Base-by-base conservation (phyloP, 2,888 invertebrate species). In the Pammene fasciana region DNA sequence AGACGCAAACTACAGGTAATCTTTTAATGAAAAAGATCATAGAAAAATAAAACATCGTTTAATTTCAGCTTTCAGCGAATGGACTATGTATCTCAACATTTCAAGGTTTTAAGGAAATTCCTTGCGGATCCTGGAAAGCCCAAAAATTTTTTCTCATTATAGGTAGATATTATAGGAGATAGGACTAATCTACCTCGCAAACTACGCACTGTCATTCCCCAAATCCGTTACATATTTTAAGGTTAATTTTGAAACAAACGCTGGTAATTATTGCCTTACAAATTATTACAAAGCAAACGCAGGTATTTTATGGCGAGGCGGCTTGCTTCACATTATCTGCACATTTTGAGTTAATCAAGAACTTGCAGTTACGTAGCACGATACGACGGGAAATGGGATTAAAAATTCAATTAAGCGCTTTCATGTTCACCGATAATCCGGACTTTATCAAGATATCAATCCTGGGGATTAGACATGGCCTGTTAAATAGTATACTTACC, bases 341-440 rank as follows among this genome's bases (percentile, higher is more conserved):
- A 70, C 46, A 70, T 65, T 60, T 65, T 36, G 46, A 68, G 41
- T 70, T 62, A 59, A 82, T 82, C 76, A 82, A 74, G 78, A 75
- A 76, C 79, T 84, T 85, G 82, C 82, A 81, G 81, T 82, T 79
- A 83, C 86, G 83, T 82, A 80, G 76, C 79, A 81, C 86, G 87
- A 88, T 89, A 89, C 85, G 85, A 78, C 86, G 86, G 86, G 87
- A 86, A 85, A 82, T 78, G 71, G 90, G 91, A 92, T 92, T 92
- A 91, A 92, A 90, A 89, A 89, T 89, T 91, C 88, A 90, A 91
- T 92, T 89, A 87, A 79, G 80, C 86, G 79, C 91, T 92, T 92
- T 92, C 85, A 92, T 90, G 90, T 92, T 86, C 81, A 86, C 91
- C 92, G 91, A 84, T 92, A 91, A 92, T 90, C 90, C 91, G 75